These are phyloP conservation scores for Ophion slaviceki DNA, from an alignment of 2,888 invertebrate genomes.

Conservation along the genomic window DNA sequence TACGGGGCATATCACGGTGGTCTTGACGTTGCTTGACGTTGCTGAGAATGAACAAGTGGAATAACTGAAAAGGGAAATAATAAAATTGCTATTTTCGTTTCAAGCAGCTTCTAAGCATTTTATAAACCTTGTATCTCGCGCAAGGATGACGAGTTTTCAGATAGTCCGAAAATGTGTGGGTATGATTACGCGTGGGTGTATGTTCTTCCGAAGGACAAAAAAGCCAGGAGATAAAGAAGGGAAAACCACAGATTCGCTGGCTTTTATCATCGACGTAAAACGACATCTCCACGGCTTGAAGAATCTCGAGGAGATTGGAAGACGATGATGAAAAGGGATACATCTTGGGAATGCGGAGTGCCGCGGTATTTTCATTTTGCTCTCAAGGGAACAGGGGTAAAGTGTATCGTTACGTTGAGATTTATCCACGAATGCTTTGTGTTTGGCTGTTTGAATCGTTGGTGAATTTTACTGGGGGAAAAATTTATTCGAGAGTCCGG, in stretches of 20 bases:
- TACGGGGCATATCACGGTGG: slow-evolving; percentile 32
- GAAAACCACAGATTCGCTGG: background rate
- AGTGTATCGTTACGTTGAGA: background rate
- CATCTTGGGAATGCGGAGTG: background rate
- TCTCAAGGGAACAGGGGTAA: background rate
- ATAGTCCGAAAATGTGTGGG: slow-evolving; percentile 17
- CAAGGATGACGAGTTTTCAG: slow-evolving; percentile 27
- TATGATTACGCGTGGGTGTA: too few relatives aligned
- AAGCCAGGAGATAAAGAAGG: background rate
- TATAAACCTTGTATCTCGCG: slow-evolving; percentile 60
- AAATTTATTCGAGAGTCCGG: too few relatives aligned
- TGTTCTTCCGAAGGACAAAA: slow-evolving; percentile 2
- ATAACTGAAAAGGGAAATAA: slow-evolving; percentile 58
- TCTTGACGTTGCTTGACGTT: slow-evolving; percentile 55
- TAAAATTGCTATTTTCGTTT: slow-evolving; percentile 70
- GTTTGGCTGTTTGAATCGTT: background rate
- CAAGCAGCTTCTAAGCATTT: slow-evolving; percentile 61
- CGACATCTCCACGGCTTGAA: slow-evolving; percentile 3
- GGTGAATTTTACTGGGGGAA: background rate
- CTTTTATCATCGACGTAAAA: slow-evolving; percentile 42
- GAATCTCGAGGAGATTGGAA: slow-evolving; percentile 9
- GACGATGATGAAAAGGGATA: slow-evolving; percentile 11
- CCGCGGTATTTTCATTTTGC: background rate
- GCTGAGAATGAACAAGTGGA: slow-evolving; percentile 64
- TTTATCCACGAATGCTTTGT: background rate